Conservation (phyloP, 1,140 invertebrate genomes). For the Ylistrum balloti region DNA sequence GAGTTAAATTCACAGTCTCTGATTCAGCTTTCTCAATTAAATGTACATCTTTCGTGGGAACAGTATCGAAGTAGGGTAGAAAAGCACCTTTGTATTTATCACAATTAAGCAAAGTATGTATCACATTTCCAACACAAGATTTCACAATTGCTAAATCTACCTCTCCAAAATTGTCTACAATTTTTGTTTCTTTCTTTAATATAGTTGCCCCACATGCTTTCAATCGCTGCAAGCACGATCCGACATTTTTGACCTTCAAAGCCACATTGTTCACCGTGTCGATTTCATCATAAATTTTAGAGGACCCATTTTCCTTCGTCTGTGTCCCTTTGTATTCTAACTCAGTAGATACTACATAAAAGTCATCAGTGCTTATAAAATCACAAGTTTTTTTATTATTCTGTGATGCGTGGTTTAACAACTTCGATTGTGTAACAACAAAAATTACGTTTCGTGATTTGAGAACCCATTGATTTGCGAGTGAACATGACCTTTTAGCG, state of each 20-base stretch:
- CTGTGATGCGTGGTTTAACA: constrained; percentile 40
- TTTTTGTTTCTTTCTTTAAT: constrained; percentile 69
- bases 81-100: constrained; percentile 81
- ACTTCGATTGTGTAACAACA: constrained; percentile 79
- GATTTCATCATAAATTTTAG: not conserved
- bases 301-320: not conserved
- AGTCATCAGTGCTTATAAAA: constrained; percentile 34
- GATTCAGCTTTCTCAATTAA: not conserved
- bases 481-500: constrained; percentile 74
- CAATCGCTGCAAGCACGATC: constrained; percentile 72
- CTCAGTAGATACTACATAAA: constrained; percentile 53
- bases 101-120: constrained; percentile 83
- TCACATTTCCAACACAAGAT: constrained; percentile 84
- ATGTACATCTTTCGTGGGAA: constrained; percentile 7
- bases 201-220: constrained; percentile 70
- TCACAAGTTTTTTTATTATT: not conserved
- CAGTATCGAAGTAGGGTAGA: constrained; percentile 81
- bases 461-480: constrained; percentile 80
- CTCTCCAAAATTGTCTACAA: constrained; percentile 77
- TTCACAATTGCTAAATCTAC: constrained; percentile 82
- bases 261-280: constrained; percentile 84
- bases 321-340: constrained; percentile 3
- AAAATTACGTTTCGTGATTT: constrained; percentile 79
- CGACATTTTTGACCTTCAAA: constrained; percentile 82
- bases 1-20: constrained; percentile 61